Conservation (phyloP, 2,113 vertebrate species). For the Vidua macroura region DNA sequence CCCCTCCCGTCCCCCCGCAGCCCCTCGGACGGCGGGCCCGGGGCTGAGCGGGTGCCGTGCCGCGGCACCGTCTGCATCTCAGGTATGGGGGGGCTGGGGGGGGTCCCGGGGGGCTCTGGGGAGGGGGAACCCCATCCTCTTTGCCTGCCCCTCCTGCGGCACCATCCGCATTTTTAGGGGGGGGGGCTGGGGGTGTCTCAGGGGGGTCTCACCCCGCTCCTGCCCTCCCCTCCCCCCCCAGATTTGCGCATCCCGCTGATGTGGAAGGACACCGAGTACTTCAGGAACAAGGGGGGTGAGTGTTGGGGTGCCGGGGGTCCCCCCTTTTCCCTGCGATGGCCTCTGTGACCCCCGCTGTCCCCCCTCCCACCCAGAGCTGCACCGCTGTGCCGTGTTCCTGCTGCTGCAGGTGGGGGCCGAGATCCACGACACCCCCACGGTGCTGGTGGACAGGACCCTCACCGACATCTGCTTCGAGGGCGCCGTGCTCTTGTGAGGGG, state of each 20-base stretch:
- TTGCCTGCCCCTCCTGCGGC: too few species aligned
- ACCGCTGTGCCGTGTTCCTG: constrained; percentile 92
- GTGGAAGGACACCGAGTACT: neutral
- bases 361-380: constrained; percentile 75
- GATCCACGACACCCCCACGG: constrained; percentile 92
- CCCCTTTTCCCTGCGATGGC: neutral
- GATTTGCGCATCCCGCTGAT: neutral
- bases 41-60: constrained; percentile 82
- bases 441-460: constrained; percentile 90
- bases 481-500: constrained; percentile 83
- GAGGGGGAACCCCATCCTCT: neutral
- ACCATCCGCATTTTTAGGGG: neutral
- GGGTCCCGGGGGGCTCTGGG: neutral
- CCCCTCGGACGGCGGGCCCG: constrained; percentile 82
- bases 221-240: neutral
- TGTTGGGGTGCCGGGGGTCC: neutral
- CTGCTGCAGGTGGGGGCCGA: constrained; percentile 89
- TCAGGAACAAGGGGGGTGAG: neutral
- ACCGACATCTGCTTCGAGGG: constrained; percentile 94
- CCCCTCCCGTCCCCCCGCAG: constrained; percentile 32
- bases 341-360: neutral
- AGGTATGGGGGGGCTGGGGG: constrained; percentile 43
- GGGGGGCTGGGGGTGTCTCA: neutral
- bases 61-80: constrained; percentile 89
- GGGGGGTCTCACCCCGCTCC: too few species aligned